Evolutionary conservation across 2,113 vertebrate species (phyloP).

Genomic region (Reinhardtius hippoglossoides): DNA sequence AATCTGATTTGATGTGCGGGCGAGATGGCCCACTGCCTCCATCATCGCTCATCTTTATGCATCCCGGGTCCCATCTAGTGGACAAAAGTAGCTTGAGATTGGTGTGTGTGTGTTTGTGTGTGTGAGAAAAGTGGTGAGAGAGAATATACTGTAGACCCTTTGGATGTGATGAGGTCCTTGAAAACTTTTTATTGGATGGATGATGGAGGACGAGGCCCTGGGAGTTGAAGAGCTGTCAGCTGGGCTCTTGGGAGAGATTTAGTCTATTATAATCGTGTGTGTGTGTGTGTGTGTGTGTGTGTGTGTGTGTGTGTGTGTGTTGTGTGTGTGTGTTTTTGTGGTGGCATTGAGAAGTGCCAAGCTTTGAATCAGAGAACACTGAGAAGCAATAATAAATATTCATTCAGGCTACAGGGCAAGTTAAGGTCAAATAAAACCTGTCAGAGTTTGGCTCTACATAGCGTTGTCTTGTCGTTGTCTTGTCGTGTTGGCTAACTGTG

Average conservation of each 20-base stretch:
- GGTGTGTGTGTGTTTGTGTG: too few species aligned
- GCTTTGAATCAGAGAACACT: slow-evolving; percentile 1
- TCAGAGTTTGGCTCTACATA: background rate
- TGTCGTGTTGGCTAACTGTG: background rate
- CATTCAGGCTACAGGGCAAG: background rate
- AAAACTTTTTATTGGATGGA: slow-evolving; percentile 69
- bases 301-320: background rate
- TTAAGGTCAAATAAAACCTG: background rate
- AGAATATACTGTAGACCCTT: slow-evolving; percentile 26
- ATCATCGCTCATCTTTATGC: slow-evolving; percentile 77
- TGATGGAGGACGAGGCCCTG: slow-evolving; percentile 67
- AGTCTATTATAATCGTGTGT: slow-evolving; percentile 29
- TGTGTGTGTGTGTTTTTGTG: background rate
- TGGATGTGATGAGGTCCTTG: slow-evolving; percentile 64
- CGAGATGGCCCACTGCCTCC: slow-evolving; percentile 16
- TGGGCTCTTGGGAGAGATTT: slow-evolving; percentile 32
- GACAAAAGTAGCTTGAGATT: background rate
- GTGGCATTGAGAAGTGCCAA: background rate
- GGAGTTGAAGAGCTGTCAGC: slow-evolving; percentile 41
- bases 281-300: slow-evolving; percentile 4
- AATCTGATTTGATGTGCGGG: slow-evolving; percentile 66
- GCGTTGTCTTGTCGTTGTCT: background rate
- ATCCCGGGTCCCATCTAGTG: background rate
- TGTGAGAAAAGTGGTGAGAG: slow-evolving; percentile 1
- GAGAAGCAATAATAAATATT: slow-evolving; percentile 8